Percentiles rank a stretch among this genome's conserved stretches.
Conservation (phyloP, 1,140 invertebrate species). For the Campodea augens region DNA sequence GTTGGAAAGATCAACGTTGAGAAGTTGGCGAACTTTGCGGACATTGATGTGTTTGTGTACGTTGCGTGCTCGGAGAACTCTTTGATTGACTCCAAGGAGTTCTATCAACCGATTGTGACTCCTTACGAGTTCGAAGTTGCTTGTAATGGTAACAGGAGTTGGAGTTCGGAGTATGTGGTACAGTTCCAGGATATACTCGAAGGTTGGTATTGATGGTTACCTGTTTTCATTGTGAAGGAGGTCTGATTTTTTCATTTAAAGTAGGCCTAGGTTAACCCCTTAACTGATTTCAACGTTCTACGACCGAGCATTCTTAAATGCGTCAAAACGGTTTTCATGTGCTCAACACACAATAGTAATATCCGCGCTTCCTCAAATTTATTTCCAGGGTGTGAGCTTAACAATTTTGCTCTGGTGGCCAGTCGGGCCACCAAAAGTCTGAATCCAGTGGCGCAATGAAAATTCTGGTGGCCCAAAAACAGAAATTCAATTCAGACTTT, state of each 20-base stretch:
- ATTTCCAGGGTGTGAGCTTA: too few relatives aligned
- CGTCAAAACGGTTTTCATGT: not conserved
- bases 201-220: too few relatives aligned
- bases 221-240: too few relatives aligned
- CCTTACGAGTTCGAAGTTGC: slow-evolving; percentile 84
- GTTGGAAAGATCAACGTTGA: slow-evolving; percentile 80
- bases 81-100: slow-evolving; percentile 63
- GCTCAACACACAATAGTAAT: not conserved
- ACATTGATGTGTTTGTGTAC: slow-evolving; percentile 78
- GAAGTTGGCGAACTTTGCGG: slow-evolving; percentile 83
- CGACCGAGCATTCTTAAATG: not conserved
- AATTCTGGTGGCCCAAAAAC: too few relatives aligned
- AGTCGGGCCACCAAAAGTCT: too few relatives aligned
- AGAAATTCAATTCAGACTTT: too few relatives aligned
- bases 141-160: slow-evolving; percentile 37
- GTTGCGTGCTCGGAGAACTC: slow-evolving; percentile 74
- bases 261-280: too few relatives aligned
- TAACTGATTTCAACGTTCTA: too few relatives aligned
- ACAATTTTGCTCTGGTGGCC: too few relatives aligned
- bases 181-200: slow-evolving; percentile 58
- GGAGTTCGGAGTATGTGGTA: slow-evolving; percentile 41
- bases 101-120: slow-evolving; percentile 75
- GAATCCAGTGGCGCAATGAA: too few relatives aligned
- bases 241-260: too few relatives aligned
- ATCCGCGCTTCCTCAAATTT: not conserved